Conservation (phyloP, 2,113 vertebrate species). For the Abramis brama region DNA sequence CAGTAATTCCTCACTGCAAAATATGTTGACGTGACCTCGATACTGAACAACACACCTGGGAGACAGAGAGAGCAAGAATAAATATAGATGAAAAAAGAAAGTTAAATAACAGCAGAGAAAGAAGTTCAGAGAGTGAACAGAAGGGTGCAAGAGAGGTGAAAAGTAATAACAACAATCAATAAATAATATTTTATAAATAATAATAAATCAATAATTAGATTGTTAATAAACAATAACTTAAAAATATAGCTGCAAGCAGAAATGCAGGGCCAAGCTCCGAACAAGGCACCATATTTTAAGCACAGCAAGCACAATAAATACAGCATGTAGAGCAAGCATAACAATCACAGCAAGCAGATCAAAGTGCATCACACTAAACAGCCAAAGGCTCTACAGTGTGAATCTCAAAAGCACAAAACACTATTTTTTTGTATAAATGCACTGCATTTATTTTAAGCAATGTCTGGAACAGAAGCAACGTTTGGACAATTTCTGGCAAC, state of each 20-base stretch:
- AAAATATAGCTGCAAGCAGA: not conserved
- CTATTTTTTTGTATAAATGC: not conserved
- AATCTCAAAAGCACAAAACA: not conserved
- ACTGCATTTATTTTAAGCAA: no score
- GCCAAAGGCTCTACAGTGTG: not conserved
- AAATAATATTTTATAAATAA: not conserved
- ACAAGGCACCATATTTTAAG: not conserved
- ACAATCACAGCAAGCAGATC: not conserved
- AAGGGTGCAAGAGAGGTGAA: not conserved
- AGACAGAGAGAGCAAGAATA: conserved; percentile 45
- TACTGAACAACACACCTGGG: conserved; percentile 84
- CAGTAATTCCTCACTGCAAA: conserved; percentile 99
- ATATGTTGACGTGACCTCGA: conserved; percentile 98
- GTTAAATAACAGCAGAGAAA: conserved; percentile 45
- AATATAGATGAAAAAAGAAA: conserved; percentile 42
- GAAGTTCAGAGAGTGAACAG: not conserved
- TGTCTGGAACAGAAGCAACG: no score
- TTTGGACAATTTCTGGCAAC: no score
- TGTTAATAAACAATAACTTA: not conserved
- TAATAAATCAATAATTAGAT: not conserved
- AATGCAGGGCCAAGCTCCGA: not conserved
- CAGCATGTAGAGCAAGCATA: no score
- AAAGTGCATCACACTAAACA: not conserved
- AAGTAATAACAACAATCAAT: not conserved
- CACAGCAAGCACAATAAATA: not conserved